Evolutionary conservation across 2,888 invertebrate genomes (phyloP), one percentile per base, ranked within the genome.

Genomic region (Pterostichus madidus): DNA sequence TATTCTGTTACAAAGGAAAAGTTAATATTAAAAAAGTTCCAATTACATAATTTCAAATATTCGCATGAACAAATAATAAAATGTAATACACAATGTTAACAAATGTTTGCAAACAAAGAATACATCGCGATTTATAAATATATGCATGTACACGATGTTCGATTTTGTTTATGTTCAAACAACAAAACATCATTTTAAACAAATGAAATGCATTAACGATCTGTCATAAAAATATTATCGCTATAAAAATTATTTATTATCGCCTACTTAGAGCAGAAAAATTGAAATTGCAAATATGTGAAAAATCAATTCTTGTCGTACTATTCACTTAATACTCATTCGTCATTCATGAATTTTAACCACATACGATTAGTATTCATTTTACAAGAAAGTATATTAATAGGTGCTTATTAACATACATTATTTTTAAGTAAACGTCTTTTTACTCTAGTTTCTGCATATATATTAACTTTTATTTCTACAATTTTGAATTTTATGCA

Each of bases 331-430:
- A 17, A 5, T 24, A 24, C 24, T 24, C 24, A 24, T 24, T 24
- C 24, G 24, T 56, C 15, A 17, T 10, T 56, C 56, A 56, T 56
- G 24, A 56, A 56, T 17, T 56, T 56, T 56, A 15, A 17, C 6
- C n/a, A 56, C 56, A 56, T 17, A 15, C n/a, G 13, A 56, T 56
- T 56, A 56, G n/a, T 56, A 56, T 56, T 56, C 52, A 52, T 52
- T 52, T 52, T 52, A 24, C 24, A 3, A 24, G 24, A 2, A 24
- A 24, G 24, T 24, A 10, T 17, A 56, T 17, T 56, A 56, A 56
- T 56, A 56, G 8, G 8, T 56, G 15, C 49, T 49, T 49, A 13
- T 49, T 49, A 56, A 6, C 56, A 10, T 56, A 56, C 8, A 15
- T 56, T 17, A 56, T 56, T 17, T 56, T 17, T 17, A 56, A 2